Evolutionary conservation across 2,888 invertebrate genomes (phyloP).

Genomic region (Hirtodrosophila confusa): DNA sequence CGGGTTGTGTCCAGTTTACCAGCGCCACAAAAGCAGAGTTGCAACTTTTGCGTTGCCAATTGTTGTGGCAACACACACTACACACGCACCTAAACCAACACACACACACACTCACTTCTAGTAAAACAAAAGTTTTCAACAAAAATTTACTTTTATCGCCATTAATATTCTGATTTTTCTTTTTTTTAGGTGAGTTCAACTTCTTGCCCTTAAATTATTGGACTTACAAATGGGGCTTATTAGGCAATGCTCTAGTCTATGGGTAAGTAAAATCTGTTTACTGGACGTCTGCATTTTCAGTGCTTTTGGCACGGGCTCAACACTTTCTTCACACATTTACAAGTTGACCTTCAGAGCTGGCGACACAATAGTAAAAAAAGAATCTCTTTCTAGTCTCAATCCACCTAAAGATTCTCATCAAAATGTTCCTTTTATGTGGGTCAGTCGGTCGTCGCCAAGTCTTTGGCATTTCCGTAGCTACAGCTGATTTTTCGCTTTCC

Average conservation of each 20-base stretch:
- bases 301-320: conserved; percentile 55
- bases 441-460: conserved; percentile 60
- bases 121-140: conserved; percentile 30
- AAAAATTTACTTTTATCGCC: conserved; percentile 18
- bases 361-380: conserved; percentile 37
- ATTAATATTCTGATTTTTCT: conserved; percentile 36
- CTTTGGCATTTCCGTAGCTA: conserved; percentile 29
- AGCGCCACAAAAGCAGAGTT: conserved; percentile 12
- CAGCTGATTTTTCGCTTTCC: conserved; percentile 33
- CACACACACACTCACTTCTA: conserved; percentile 28
- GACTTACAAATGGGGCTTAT: conserved; percentile 10
- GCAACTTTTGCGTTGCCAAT: conserved; percentile 29
- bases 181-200: conserved; percentile 57
- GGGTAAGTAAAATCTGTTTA: conserved; percentile 70
- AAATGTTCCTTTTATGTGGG: conserved; percentile 45
- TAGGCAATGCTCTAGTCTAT: background rate
- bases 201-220: conserved; percentile 10
- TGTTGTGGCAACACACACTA: conserved; percentile 15
- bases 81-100: too few relatives aligned
- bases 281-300: conserved; percentile 38
- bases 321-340: conserved; percentile 43
- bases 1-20: conserved; percentile 23
- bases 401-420: conserved; percentile 47
- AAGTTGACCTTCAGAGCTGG: conserved; percentile 58
- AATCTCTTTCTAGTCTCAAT: conserved; percentile 32